Evolutionary conservation across 2,888 invertebrate species (phyloP), one percentile per base, ranked within the genome.

Genomic region (Dastarcus helophoroides): DNA sequence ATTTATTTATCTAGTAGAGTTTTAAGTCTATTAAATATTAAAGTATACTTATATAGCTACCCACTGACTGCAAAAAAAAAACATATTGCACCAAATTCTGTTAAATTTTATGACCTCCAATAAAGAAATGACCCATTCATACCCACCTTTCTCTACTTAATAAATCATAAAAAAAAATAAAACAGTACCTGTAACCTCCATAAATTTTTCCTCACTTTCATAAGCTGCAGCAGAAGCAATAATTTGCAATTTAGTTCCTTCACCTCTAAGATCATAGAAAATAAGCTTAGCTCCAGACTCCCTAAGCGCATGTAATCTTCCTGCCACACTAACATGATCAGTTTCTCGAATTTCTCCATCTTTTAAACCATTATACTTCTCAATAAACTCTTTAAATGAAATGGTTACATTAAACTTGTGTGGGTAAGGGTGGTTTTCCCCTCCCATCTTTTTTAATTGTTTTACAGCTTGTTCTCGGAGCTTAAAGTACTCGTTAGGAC

Each of bases 251-350:
- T 95, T 95, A 1, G 82, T 77, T 30, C 90, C 91, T 66, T 99
- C 97, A 7, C 85, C 94, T 50, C 95, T 75, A 28, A 99, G 67
- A 66, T 99, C 98, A 62, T 91, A 97, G 62, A 99, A 99, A 47
- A 93, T 81, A 24, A 98, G 69, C 62, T 98, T 98, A 9, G 83
- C 76, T 14, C 94, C 89, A 3, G 91, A 85, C 56, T 84, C 88
- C 35, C 94, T 73, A 48, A 95, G 95, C 5, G 95, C 88, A 64
- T 94, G 91, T 8, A 99, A 74, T 43, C 98, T 76, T 43, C 93
- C 94, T 35, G 94, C 89, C 12, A 97, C 71, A 51, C 75, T 77
- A 11, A 63, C 50, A 5, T 41, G 38, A 35, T 64, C 64, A 25
- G 56, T 73, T 41, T 85, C 79, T 28, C 84, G 51, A 21, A 79